Evolutionary conservation across 2,888 invertebrate genomes (phyloP), one percentile per base, ranked within the genome.

Genomic region (Netelia virgata): DNA sequence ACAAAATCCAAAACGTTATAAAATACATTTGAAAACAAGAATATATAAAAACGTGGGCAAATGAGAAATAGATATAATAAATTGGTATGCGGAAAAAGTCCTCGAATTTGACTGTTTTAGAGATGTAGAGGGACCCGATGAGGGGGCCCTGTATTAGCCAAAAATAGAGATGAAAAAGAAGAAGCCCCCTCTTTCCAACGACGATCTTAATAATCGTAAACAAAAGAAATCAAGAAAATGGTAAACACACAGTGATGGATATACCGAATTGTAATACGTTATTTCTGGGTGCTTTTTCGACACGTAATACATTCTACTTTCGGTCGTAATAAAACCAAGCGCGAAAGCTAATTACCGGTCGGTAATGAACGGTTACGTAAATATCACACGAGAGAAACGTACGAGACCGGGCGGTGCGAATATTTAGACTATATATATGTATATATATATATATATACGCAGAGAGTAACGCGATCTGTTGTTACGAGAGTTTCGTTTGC

Each of bases 61-160:
- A 16, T 8, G 36, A 6, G 36, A 36, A 36, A 36, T 36, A 36
- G 36, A 36, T 5, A 36, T 36, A 36, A 6, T 36, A 36, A 36
- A 5, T 36, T 36, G 36, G 1, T 6, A 6, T 36, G 5, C 6
- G 36, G 18, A 55, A 55, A 55, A 18, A 55, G 11, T 14, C 47
- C 14, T 47, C 47, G 1, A 47, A 8, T 14, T 47, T 11, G 47
- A 47, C 47, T 11, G 36, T 11, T 47, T 47, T 73, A 70, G 90
- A 88, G 86, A 90, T 90, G 90, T 90, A 88, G 87, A 64, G 88
- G 86, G 90, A 88, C 86, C 88, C 88, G 85, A 47, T 43, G 16
- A 76, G 79, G 85, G 90, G 90, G 90, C 90, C 90, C 90, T 88
- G 77, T 73, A 70, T 87, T 88, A 90, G 82, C 88, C 86, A 77